Evolutionary conservation across 2,113 vertebrate species (phyloP).

Genomic region (Hemiprocne comata): DNA sequence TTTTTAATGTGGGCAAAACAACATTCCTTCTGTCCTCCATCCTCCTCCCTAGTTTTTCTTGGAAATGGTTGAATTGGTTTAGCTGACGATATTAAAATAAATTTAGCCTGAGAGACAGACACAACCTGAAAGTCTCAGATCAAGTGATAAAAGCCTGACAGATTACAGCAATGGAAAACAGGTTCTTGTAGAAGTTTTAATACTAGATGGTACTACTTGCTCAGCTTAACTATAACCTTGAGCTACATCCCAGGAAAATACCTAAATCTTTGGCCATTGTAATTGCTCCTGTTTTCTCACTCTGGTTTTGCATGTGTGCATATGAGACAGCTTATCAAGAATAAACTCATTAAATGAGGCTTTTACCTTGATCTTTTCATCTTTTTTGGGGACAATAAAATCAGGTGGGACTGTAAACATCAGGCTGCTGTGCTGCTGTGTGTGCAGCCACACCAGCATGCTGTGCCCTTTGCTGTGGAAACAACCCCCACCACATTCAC

Average conservation of each 20-base stretch:
- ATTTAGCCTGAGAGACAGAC: conserved; percentile 12
- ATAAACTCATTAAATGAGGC: neutral
- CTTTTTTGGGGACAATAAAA: neutral
- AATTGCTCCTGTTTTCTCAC: conserved; percentile 36
- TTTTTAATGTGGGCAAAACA: conserved; percentile 38
- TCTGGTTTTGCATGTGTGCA: neutral
- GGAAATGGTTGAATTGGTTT: conserved; percentile 51
- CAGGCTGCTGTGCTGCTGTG: neutral
- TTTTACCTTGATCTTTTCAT: neutral
- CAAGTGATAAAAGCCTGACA: conserved; percentile 57
- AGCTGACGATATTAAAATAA: conserved; percentile 46
- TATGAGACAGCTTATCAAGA: conserved; percentile 9
- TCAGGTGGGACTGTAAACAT: neutral
- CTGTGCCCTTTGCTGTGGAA: fast-evolving
- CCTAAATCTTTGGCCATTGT: neutral
- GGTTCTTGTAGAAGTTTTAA: conserved; percentile 33
- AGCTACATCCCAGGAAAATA: conserved; percentile 45
- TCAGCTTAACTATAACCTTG: conserved; percentile 49
- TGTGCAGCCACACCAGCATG: fast-evolving
- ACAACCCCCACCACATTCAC: neutral
- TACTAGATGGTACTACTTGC: conserved; percentile 2
- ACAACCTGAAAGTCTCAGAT: conserved; percentile 65
- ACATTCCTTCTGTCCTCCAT: conserved; percentile 15
- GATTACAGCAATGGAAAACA: conserved; percentile 31
- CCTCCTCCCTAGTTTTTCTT: neutral